Percentiles rank a stretch among this genome's conserved stretches.
phyloP scores from a whole-genome alignment of 2,888 invertebrate species.

The Troglohyphantes excavatus region DNA sequence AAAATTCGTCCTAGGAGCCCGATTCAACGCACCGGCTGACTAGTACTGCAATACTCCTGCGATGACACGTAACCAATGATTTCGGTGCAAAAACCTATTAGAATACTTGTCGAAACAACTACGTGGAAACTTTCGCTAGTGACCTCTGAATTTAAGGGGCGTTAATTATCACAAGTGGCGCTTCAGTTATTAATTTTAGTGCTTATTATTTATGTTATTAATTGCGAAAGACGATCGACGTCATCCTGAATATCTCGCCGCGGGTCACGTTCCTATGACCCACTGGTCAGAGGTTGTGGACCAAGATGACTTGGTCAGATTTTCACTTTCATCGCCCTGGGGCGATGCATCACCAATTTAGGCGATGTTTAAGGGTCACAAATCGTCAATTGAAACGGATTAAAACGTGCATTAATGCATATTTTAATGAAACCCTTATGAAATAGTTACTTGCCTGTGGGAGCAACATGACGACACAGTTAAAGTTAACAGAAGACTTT shows the following conservation, averaged over 20 bases:
- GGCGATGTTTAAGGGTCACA: not conserved
- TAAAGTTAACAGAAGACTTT: slow-evolving; percentile 18
- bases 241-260: slow-evolving; percentile 49
- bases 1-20: not conserved
- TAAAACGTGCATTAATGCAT: slow-evolving; percentile 1
- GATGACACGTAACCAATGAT: slow-evolving; percentile 50
- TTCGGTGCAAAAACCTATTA: not conserved
- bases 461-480: slow-evolving; percentile 57
- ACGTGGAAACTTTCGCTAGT: not conserved
- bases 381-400: slow-evolving; percentile 1
- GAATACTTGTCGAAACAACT: not conserved
- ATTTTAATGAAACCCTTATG: slow-evolving; percentile 37
- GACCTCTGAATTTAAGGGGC: not conserved
- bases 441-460: slow-evolving; percentile 53
- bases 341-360: not conserved
- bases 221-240: slow-evolving; percentile 38
- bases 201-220: slow-evolving; percentile 9
- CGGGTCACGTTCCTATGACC: slow-evolving; percentile 42
- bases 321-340: not conserved
- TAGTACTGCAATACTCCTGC: slow-evolving; percentile 22
- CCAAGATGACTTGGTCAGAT: not conserved
- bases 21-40: slow-evolving; percentile 34
- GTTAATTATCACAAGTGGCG: not conserved
- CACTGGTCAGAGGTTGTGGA: slow-evolving; percentile 53
- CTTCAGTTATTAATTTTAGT: not conserved